phyloP scores from a whole-genome alignment of 1,140 invertebrate species.

The Araneus ventricosus region DNA sequence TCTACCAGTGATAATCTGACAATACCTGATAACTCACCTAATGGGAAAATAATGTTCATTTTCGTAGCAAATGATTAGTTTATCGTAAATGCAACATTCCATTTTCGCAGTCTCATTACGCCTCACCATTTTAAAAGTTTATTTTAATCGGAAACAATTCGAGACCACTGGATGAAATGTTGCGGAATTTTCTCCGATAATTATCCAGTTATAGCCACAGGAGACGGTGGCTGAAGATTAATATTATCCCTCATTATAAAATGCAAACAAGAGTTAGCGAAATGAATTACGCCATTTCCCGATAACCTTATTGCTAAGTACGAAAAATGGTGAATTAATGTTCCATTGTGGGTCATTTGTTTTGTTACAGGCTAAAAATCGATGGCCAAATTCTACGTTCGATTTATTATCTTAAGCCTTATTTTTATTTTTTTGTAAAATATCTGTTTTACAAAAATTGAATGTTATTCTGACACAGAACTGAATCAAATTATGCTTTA shows the following conservation, averaged over 20 bases:
- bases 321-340: conserved; percentile 8
- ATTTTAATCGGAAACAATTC: conserved; percentile 19
- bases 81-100: neutral
- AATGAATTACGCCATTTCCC: neutral
- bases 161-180: neutral
- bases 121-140: neutral
- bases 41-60: conserved; percentile 27
- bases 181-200: conserved; percentile 10
- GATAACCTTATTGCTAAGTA: neutral
- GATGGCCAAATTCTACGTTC: neutral
- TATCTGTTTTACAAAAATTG: too few relatives aligned
- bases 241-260: neutral
- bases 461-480: too few relatives aligned
- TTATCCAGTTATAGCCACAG: conserved; percentile 12
- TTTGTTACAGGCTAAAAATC: conserved; percentile 2
- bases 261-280: neutral
- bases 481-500: too few relatives aligned
- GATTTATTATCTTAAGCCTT: too few relatives aligned
- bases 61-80: neutral
- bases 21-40: neutral
- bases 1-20: neutral
- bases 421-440: too few relatives aligned
- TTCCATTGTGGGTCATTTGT: neutral
- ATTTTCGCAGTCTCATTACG: neutral
- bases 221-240: neutral